Evolutionary conservation across 2,797 vertebrate species (phyloP).

Genomic region (Sardinella longiceps): DNA sequence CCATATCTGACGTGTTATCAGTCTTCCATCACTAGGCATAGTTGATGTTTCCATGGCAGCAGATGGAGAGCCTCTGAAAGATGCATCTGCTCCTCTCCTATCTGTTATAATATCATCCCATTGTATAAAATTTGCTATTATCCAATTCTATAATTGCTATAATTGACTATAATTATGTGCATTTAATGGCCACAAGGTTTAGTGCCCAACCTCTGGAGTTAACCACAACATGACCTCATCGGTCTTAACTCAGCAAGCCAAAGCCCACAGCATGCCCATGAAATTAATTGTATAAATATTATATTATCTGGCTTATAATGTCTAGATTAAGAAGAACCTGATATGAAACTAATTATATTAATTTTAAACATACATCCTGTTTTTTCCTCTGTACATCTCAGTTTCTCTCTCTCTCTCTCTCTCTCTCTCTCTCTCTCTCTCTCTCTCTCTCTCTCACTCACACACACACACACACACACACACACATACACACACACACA

Average conservation of each 20-base stretch:
- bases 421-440: neutral
- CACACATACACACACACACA: too few species aligned
- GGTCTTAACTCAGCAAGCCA: neutral
- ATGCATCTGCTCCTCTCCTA: neutral
- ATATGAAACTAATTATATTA: neutral
- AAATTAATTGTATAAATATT: neutral
- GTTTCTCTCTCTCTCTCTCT: neutral
- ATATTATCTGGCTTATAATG: neutral
- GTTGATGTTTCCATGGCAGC: neutral
- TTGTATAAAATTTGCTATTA: neutral
- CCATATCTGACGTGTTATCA: neutral
- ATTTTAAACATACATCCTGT: neutral
- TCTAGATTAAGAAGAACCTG: neutral
- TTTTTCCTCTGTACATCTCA: neutral
- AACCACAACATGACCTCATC: neutral
- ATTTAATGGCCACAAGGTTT: too few species aligned
- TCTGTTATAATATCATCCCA: neutral
- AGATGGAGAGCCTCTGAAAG: neutral
- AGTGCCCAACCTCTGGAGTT: neutral
- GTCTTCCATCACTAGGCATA: neutral
- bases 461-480: too few species aligned
- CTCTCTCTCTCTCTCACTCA: neutral
- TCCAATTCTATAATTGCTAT: neutral
- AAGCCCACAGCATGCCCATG: neutral
- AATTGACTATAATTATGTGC: neutral